These are phyloP conservation scores for Xyliphius kryptos DNA, from an alignment of 2,113 vertebrate genomes.

Conservation along the genomic window DNA sequence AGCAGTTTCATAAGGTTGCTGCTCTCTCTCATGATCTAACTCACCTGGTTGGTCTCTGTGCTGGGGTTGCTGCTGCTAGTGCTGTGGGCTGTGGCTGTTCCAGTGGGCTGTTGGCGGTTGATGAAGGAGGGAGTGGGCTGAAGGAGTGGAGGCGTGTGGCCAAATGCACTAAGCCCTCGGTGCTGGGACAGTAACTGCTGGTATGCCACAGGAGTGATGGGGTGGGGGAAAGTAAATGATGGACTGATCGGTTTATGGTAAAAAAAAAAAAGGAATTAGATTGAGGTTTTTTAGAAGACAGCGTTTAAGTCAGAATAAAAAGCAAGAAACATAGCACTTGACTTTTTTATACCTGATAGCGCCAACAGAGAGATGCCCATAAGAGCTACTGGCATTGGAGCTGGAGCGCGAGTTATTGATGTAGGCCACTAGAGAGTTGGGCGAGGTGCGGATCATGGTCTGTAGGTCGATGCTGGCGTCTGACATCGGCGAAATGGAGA, in stretches of 20 bases:
- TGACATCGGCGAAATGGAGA: conserved; percentile 93
- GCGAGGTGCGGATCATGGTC: too few relatives aligned
- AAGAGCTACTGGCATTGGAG: conserved; percentile 92
- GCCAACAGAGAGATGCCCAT: conserved; percentile 92
- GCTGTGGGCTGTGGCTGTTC: conserved; percentile 61
- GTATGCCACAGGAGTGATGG: conserved; percentile 89
- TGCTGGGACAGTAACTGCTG: conserved; percentile 94
- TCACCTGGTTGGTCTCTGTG: conserved; percentile 77
- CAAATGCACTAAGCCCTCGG: conserved; percentile 81
- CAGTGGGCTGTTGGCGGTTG: conserved; percentile 74
- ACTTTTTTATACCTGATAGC: conserved; percentile 79
- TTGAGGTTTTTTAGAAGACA: conserved; percentile 8
- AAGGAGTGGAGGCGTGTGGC: conserved; percentile 84
- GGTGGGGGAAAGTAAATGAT: conserved; percentile 88
- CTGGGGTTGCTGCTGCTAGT: conserved; percentile 63
- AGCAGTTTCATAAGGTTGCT: too few relatives aligned
- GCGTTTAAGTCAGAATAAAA: neutral
- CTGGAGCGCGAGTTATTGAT: conserved; percentile 98
- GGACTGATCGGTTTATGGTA: conserved; percentile 70
- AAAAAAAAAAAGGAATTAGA: conserved; percentile 15
- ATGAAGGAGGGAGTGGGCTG: conserved; percentile 78
- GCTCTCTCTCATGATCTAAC: conserved; percentile 12
- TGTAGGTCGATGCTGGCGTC: conserved; percentile 98
- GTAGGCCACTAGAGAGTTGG: conserved; percentile 94
- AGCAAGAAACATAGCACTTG: neutral